Conservation (phyloP, 2,797 vertebrate genomes). For the Crax fasciolata region DNA sequence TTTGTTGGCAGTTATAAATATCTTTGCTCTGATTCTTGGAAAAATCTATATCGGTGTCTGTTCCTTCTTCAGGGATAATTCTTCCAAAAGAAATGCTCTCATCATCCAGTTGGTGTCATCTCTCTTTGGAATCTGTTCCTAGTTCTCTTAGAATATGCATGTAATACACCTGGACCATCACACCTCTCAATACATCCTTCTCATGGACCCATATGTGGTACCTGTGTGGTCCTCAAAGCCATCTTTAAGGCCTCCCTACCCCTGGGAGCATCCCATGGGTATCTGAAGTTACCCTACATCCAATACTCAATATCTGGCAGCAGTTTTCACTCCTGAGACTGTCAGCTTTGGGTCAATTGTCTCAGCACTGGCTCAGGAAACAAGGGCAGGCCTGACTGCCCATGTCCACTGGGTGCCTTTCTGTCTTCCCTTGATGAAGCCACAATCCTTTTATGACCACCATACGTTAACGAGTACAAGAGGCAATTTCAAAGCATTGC, state of each 20-base stretch:
- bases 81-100: neutral
- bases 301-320: neutral
- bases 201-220: rapidly evolving
- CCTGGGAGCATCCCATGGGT: neutral
- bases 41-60: neutral
- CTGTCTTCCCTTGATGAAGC: neutral
- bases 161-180: neutral
- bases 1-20: neutral
- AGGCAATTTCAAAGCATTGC: neutral
- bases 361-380: neutral
- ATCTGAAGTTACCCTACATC: neutral
- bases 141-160: neutral
- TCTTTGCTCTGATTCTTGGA: neutral
- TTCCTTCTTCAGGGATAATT: neutral
- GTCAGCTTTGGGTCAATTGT: neutral
- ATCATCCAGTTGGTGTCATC: rapidly evolving
- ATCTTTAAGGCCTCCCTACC: neutral
- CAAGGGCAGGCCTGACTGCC: neutral
- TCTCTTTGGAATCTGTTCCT: neutral
- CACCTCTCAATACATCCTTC: neutral
- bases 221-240: neutral
- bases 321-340: neutral
- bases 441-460: neutral
- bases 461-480: neutral
- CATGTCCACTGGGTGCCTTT: neutral